These are phyloP conservation scores for Drosophila ananassae DNA, from an alignment of 1,140 invertebrate genomes.

Conservation along the genomic window DNA sequence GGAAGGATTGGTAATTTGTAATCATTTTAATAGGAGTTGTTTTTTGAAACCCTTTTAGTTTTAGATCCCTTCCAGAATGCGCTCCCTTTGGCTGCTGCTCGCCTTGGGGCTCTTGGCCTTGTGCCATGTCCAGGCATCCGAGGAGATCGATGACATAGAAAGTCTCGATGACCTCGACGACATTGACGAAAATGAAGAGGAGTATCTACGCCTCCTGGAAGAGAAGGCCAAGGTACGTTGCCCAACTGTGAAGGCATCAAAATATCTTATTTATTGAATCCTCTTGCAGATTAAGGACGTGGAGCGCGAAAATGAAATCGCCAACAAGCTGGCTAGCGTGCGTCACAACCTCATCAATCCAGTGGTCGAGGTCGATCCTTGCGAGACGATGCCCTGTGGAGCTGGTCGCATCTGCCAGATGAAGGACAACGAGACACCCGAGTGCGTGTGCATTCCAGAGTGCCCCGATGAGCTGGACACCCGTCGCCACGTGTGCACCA, in stretches of 20 bases:
- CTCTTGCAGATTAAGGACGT: constrained; percentile 69
- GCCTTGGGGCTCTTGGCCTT: constrained; percentile 71
- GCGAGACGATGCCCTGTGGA: constrained; percentile 93
- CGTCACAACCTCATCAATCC: constrained; percentile 69
- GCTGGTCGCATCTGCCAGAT: constrained; percentile 94
- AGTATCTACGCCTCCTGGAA: constrained; percentile 71
- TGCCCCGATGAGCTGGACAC: constrained; percentile 92
- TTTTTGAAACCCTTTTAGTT: constrained; percentile 15
- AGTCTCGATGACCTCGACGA: constrained; percentile 58
- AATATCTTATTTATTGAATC: not conserved
- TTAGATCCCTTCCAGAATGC: constrained; percentile 43
- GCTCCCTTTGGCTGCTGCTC: constrained; percentile 65
- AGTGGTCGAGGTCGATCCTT: constrained; percentile 88
- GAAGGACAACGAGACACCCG: constrained; percentile 88
- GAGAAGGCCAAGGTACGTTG: constrained; percentile 68
- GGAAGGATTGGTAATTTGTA: too few relatives aligned
- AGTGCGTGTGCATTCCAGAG: constrained; percentile 93
- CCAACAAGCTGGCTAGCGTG: constrained; percentile 58
- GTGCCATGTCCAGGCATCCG: constrained; percentile 48
- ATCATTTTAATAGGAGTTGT: too few relatives aligned
- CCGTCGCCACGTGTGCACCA: constrained; percentile 94
- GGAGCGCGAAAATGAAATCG: constrained; percentile 78
- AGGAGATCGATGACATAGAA: constrained; percentile 28
- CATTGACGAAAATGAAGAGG: constrained; percentile 77
- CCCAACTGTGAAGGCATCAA: fast-evolving